These are phyloP conservation scores for Cryptops parisi DNA, from an alignment of 2,888 invertebrate genomes.

Conservation along the genomic window DNA sequence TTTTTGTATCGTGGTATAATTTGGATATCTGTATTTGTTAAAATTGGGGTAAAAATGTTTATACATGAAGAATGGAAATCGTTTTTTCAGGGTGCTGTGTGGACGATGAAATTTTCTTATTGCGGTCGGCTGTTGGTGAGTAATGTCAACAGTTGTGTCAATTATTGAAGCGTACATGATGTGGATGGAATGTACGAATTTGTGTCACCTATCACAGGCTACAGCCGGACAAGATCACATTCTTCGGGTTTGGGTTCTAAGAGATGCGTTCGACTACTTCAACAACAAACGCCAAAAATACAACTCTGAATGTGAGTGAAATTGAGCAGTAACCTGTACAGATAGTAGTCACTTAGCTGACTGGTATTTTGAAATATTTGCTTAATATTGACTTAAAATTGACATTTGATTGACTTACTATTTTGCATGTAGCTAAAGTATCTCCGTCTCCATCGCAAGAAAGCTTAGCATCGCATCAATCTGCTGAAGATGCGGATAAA, in stretches of 20 bases:
- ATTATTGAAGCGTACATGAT: too few species aligned
- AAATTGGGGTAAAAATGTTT: neutral
- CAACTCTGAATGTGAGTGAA: constrained; percentile 48
- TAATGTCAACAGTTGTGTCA: too few species aligned
- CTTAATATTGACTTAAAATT: neutral
- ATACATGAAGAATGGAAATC: neutral
- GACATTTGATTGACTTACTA: neutral
- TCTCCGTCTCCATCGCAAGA: constrained; percentile 89
- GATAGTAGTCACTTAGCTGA: too few species aligned
- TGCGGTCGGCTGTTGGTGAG: constrained; percentile 68
- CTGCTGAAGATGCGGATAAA: constrained; percentile 28
- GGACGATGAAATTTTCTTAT: constrained; percentile 97
- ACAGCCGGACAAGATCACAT: constrained; percentile 95
- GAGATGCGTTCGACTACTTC: constrained; percentile 80
- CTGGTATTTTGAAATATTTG: neutral
- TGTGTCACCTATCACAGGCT: constrained; percentile 41
- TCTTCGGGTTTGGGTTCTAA: constrained; percentile 84
- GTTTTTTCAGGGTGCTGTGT: constrained; percentile 53
- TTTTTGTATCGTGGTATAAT: too few species aligned
- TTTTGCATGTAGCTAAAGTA: constrained; percentile 28
- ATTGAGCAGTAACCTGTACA: too few species aligned
- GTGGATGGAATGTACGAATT: too few species aligned
- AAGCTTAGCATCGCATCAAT: constrained; percentile 65
- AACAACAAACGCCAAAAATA: constrained; percentile 93
- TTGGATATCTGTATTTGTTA: too few species aligned